Percentiles rank a stretch among this genome's conserved stretches.
Conservation (phyloP, 1,140 invertebrate genomes). For the Papilio dardanus region DNA sequence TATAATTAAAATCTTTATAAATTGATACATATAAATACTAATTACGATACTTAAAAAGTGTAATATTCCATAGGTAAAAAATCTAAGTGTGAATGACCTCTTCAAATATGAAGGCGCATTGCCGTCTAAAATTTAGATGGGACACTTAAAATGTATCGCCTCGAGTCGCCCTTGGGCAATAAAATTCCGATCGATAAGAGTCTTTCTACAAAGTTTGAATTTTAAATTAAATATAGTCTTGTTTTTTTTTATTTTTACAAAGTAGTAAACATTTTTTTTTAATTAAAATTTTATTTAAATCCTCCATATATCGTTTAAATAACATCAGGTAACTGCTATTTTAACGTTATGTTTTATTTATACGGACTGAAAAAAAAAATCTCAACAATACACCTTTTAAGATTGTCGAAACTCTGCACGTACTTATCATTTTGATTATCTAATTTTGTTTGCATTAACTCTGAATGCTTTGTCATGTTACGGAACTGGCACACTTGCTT, state of each 20-base stretch:
- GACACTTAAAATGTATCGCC: conserved; percentile 36
- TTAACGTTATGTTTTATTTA: too few relatives aligned
- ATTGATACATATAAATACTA: neutral
- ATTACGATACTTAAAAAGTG: neutral
- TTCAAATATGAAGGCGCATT: conserved; percentile 29
- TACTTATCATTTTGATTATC: conserved; percentile 7
- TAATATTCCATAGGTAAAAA: neutral
- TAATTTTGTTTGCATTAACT: neutral
- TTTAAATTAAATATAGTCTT: conserved; percentile 9
- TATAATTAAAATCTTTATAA: neutral
- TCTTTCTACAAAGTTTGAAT: conserved; percentile 22
- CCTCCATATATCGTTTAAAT: too few relatives aligned
- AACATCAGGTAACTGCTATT: too few relatives aligned
- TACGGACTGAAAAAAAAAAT: too few relatives aligned
- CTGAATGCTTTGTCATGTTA: conserved; percentile 1
- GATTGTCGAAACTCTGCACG: neutral
- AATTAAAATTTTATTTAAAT: too few relatives aligned
- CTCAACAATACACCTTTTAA: neutral
- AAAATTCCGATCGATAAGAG: conserved; percentile 32
- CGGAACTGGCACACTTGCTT: conserved; percentile 3
- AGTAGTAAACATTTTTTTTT: neutral
- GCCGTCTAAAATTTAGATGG: conserved; percentile 35
- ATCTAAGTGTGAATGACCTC: conserved; percentile 8
- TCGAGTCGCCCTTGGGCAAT: conserved; percentile 32
- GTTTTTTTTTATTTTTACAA: conserved; percentile 6